These are phyloP conservation scores for Rhynchopsitta pachyrhyncha DNA, from an alignment of 2,113 vertebrate genomes.

Conservation along the genomic window DNA sequence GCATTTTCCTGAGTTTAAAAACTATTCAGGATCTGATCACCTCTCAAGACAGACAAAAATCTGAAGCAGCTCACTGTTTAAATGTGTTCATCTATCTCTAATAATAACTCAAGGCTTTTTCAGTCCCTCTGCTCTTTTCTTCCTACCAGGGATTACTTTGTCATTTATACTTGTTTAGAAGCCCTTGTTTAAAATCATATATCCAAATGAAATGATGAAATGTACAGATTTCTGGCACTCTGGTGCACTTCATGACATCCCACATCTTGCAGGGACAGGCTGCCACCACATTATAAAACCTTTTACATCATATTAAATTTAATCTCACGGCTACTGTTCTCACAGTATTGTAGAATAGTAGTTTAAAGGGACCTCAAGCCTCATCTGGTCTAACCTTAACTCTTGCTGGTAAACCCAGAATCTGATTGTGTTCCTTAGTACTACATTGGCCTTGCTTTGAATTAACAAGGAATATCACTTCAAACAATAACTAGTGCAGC, in stretches of 20 bases:
- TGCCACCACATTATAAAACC: neutral
- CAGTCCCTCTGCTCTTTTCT: neutral
- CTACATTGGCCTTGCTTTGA: slow-evolving; percentile 35
- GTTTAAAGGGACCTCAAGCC: neutral
- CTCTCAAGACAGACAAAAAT: neutral
- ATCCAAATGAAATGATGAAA: neutral
- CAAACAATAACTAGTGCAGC: neutral
- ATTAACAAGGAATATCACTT: slow-evolving; percentile 34
- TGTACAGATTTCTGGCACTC: neutral
- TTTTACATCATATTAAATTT: slow-evolving; percentile 2
- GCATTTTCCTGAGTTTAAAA: neutral
- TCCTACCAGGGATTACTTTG: neutral
- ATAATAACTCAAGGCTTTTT: neutral
- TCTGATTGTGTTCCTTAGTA: neutral
- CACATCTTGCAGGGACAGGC: neutral
- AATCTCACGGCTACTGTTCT: neutral
- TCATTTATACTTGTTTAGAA: neutral
- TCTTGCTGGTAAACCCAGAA: slow-evolving; percentile 38
- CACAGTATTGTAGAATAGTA: neutral
- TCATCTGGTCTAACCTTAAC: neutral
- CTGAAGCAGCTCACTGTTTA: neutral
- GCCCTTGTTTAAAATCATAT: neutral
- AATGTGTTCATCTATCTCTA: neutral
- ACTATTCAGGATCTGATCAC: neutral
- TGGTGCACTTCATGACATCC: neutral